These are phyloP conservation scores for Gymnoscelis rufifasciata DNA, from an alignment of 2,888 invertebrate genomes.

Conservation along the genomic window DNA sequence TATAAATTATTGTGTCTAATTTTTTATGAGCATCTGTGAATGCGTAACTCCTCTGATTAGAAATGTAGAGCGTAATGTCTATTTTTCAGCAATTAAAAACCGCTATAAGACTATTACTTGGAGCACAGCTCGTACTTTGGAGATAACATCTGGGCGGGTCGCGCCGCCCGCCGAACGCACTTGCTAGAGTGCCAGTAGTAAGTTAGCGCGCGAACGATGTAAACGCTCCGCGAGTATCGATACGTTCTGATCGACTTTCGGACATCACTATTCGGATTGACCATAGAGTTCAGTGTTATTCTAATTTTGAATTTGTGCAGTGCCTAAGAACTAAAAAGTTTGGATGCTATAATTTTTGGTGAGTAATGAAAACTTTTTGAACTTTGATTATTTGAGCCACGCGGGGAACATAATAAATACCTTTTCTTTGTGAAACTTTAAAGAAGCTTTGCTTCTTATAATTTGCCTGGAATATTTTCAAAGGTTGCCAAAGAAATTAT, in stretches of 20 bases:
- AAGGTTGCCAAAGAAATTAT: too few species aligned
- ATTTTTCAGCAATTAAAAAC: background rate
- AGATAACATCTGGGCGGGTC: constrained; percentile 70
- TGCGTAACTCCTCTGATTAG: too few species aligned
- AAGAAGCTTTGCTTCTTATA: too few species aligned
- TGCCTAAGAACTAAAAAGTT: constrained; percentile 33
- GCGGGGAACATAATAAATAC: too few species aligned
- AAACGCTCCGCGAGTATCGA: constrained; percentile 38
- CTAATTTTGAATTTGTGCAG: constrained; percentile 33
- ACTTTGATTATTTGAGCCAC: background rate
- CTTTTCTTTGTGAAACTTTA: background rate
- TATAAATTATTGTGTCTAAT: too few species aligned
- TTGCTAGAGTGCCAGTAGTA: constrained; percentile 44
- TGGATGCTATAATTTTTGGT: constrained; percentile 44
- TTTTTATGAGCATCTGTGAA: too few species aligned
- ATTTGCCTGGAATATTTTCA: too few species aligned
- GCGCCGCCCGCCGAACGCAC: constrained; percentile 50
- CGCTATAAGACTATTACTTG: constrained; percentile 30
- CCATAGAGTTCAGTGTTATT: constrained; percentile 22
- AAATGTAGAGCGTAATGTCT: too few species aligned
- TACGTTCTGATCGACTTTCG: constrained; percentile 15
- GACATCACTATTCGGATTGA: constrained; percentile 26
- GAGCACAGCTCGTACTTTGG: constrained; percentile 27
- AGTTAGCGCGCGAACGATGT: constrained; percentile 46
- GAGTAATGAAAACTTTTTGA: constrained; percentile 34